phyloP scores from a whole-genome alignment of 2,888 invertebrate species.

The Craniophora ligustri region DNA sequence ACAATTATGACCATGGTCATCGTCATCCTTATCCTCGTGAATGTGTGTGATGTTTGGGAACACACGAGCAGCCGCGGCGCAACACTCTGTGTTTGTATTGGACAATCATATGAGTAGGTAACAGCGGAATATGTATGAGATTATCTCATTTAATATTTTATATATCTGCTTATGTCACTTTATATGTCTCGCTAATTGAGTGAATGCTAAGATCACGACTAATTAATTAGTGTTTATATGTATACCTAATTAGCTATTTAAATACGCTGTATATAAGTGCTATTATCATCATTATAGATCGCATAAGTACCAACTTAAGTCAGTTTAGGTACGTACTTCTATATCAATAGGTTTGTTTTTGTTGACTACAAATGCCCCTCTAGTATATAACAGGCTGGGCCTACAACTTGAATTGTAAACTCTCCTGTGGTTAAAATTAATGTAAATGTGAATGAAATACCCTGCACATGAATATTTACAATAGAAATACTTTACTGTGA shows the following conservation, averaged over 20 bases:
- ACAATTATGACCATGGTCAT: too few species aligned
- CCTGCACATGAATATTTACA: too few species aligned
- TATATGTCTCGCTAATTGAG: background rate
- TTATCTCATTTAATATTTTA: background rate
- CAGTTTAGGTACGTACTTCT: background rate
- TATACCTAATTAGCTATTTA: too few species aligned
- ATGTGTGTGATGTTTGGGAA: too few species aligned
- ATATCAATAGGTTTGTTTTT: background rate
- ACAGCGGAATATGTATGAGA: background rate
- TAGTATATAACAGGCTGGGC: too few species aligned
- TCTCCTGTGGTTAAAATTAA: background rate
- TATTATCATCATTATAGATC: background rate
- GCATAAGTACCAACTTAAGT: background rate
- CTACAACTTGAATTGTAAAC: too few species aligned
- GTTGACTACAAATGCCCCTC: background rate
- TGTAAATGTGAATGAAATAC: background rate
- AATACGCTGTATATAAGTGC: too few species aligned
- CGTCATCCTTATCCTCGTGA: too few species aligned
- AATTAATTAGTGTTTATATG: background rate
- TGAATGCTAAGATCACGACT: background rate
- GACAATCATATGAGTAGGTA: too few species aligned
- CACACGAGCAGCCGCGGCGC: too few species aligned
- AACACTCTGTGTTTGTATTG: too few species aligned
- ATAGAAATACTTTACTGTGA: too few species aligned
- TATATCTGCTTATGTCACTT: background rate